These are phyloP conservation scores for Paramuricea clavata DNA, from an alignment of 92 coral and sea anemone genomes.

Conservation along the genomic window DNA sequence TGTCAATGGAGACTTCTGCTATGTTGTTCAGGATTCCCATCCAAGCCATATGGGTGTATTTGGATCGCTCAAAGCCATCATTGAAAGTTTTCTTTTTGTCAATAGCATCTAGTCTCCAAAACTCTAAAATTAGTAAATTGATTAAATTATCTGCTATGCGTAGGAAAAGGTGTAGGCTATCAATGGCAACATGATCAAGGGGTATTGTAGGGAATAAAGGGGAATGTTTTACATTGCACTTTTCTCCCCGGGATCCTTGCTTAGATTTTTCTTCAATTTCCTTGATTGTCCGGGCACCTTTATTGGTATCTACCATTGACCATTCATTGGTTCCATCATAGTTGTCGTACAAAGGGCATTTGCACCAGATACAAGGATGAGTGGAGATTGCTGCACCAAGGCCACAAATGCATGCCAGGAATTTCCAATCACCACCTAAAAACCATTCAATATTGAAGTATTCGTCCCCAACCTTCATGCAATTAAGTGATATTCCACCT, in stretches of 20 bases:
- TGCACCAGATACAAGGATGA: slow-evolving; percentile 62
- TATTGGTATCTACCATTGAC: slow-evolving; percentile 41
- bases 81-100: slow-evolving; percentile 49
- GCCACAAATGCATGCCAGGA: slow-evolving; percentile 49
- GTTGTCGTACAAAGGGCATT: slow-evolving; percentile 40
- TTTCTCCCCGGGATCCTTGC: slow-evolving; percentile 9
- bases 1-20: slow-evolving; percentile 44
- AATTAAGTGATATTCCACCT: slow-evolving; percentile 23
- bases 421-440: slow-evolving; percentile 55
- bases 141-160: slow-evolving; percentile 59
- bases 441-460: slow-evolving; percentile 50
- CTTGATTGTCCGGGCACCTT: slow-evolving; percentile 56
- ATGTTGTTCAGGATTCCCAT: no score
- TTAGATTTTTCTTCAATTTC: slow-evolving; percentile 41
- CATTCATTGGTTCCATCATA: slow-evolving; percentile 44
- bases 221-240: slow-evolving; percentile 10
- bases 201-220: slow-evolving; percentile 52
- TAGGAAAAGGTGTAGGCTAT: slow-evolving; percentile 45
- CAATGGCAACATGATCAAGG: slow-evolving; percentile 54
- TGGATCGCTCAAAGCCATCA: slow-evolving; percentile 44
- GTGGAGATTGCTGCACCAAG: slow-evolving; percentile 48
- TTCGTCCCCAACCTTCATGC: not conserved
- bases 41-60: slow-evolving; percentile 44
- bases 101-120: slow-evolving; percentile 31
- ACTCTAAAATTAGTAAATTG: slow-evolving; percentile 46